Evolutionary conservation across 2,113 vertebrate species (phyloP), one percentile per base, ranked within the genome.

Genomic region (Silurus asotus): DNA sequence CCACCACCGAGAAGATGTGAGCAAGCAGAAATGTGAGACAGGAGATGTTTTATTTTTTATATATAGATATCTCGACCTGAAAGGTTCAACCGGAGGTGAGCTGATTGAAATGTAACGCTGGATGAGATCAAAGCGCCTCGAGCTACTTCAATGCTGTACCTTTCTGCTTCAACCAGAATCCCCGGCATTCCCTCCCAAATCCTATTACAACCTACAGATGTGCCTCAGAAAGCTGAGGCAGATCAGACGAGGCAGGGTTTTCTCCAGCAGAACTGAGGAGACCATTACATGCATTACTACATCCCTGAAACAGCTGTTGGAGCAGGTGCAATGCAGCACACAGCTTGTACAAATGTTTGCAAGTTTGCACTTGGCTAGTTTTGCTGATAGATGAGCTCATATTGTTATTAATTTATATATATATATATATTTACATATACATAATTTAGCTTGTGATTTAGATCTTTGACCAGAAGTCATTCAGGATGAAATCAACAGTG

Each of bases 241-340:
- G 53, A 49, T 28, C 4, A 81, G 51, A 81, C 8, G n/a, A 69
- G 9, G 15, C 70, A 56, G 15, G 13, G n/a, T 72, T 78, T 72
- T 7, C 62, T 9, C 8, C 25, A 78, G 28, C 28, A 70, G 20
- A 48, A 69, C 9, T 77, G 67, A 56, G 74, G 62, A 20, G 58
- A 48, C 37, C 37, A 37, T 37, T 37, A 37, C 37, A 37, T 2
- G 37, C 37, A 37, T 37, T 37, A 37, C 37, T 56, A 59, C 83
- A n/a, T 87, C 86, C 55, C 72, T 70, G 9, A 65, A 81, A 70
- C 88, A 89, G 86, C 80, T 76, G 87, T 85, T 49, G 81, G 61
- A 87, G 85, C 83, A 91, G 88, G 88, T 91, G 87, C 88, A 91
- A 88, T 91, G 90, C 90, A 91, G 88, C 76, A 91, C 64, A 83